Base-by-base conservation (phyloP, 2,113 vertebrate species). In the Pithys albifrons region DNA sequence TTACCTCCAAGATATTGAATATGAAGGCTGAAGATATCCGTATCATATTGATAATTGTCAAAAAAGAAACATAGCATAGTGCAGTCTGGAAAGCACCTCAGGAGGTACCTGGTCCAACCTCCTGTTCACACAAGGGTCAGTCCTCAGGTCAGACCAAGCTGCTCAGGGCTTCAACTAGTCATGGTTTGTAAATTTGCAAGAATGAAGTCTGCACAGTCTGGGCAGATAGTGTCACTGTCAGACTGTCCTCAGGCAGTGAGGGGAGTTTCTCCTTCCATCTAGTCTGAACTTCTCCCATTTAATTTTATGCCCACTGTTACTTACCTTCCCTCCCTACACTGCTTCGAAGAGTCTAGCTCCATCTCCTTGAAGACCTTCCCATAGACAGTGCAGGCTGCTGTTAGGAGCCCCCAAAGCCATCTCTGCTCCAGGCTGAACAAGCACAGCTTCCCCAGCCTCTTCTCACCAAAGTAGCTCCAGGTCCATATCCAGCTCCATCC, bases 321-420 rank as follows among this genome's bases (percentile, higher is more conserved):
- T 52, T 43, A 52, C 22, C 19, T 55, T 70, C 54, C 61, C 1
- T 1, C 11, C 39, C 48, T 78, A 14, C 4, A 12, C 24, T 39
- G 12, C 66, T 85, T 52, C 27, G 74, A 81, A 85, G 55, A 51
- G 29, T n/a, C 39, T 61, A 27, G 5, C 14, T 91, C 39, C 25
- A 33, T 39, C 14, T 74, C 39, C 35, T 41, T 0, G 0, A 73
- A 62, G 37, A 27, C 10, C 3, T 19, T 22, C 46, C 25, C 2
- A 7, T 0, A 59, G 51, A 45, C 35, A 67, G 22, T 22, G 25
- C 3, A 29, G 19, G 27, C 8, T 78, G 17, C 35, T 82, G 3
- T 48, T 28, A 78, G 4, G 27, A 46, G 2, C 2, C 19, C 15
- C 2, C 22, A 39, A 82, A 88, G 45, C 4, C 16, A 61, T 25